Evolutionary conservation across 2,888 invertebrate genomes (phyloP).

Genomic region (Drosophila prostipennis): DNA sequence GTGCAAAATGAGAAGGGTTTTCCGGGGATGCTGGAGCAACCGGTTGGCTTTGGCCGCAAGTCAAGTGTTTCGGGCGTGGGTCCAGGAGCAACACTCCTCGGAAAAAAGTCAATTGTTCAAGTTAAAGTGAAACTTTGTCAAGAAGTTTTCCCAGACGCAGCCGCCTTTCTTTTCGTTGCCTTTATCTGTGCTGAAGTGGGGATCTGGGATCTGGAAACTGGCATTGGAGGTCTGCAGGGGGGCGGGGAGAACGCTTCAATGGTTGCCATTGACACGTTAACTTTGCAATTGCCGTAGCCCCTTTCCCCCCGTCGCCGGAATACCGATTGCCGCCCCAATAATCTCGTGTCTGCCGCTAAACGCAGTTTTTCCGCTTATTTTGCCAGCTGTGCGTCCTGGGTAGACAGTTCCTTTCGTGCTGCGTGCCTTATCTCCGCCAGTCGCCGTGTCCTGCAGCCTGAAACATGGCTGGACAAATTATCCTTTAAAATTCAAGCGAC

Average conservation of each 20-base stretch:
- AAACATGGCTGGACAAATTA: constrained; percentile 29
- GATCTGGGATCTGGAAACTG: constrained; percentile 30
- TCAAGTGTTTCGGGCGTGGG: constrained; percentile 60
- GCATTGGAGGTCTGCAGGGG: neutral
- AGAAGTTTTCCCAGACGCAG: constrained; percentile 74
- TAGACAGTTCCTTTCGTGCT: constrained; percentile 70
- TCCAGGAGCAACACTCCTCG: constrained; percentile 40
- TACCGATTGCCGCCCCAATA: neutral
- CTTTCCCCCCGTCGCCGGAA: constrained; percentile 2
- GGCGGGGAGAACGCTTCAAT: constrained; percentile 55
- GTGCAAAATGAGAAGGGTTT: neutral
- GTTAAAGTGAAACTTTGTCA: constrained; percentile 75
- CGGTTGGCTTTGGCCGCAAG: constrained; percentile 66
- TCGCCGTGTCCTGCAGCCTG: constrained; percentile 56
- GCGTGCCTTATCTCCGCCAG: constrained; percentile 72
- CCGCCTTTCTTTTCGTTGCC: constrained; percentile 62
- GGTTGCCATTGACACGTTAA: constrained; percentile 80
- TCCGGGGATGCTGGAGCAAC: constrained; percentile 48
- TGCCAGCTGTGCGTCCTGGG: constrained; percentile 67
- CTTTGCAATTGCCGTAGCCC: constrained; percentile 71
- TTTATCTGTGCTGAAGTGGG: constrained; percentile 58
- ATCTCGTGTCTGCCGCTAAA: constrained; percentile 64
- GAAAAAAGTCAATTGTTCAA: constrained; percentile 78
- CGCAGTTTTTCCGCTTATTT: constrained; percentile 78
- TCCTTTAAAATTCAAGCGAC: constrained; percentile 47